A percentile compares a stretch with the other conserved stretches of the same genome.
Conservation (phyloP, 2,888 invertebrate species). For the Empis stercorea region DNA sequence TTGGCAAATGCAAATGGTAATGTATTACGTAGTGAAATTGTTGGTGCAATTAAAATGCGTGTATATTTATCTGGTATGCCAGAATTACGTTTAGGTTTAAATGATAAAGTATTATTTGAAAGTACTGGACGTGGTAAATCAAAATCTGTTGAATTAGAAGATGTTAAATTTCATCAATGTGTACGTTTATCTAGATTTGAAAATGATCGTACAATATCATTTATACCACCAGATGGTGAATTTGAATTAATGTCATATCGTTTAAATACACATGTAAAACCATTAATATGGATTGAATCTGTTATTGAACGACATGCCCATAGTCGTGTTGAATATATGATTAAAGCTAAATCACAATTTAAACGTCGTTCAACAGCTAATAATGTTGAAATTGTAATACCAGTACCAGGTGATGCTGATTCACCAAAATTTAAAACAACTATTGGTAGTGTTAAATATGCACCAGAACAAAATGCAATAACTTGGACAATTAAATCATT, state of each 20-base stretch:
- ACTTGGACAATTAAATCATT: constrained; percentile 97
- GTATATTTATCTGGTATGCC: constrained; percentile 98
- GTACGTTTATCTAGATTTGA: constrained; percentile 93
- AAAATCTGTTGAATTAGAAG: constrained; percentile 95
- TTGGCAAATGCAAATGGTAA: constrained; percentile 93
- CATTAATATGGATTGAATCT: constrained; percentile 97
- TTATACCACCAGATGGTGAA: constrained; percentile 98
- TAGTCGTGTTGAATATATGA: constrained; percentile 97
- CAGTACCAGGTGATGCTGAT: constrained; percentile 93
- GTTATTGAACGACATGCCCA: constrained; percentile 96
- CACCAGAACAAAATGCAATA: constrained; percentile 91
- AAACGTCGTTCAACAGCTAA: constrained; percentile 96
- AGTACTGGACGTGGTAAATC: constrained; percentile 95
- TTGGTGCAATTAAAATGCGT: constrained; percentile 97
- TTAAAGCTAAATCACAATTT: constrained; percentile 97
- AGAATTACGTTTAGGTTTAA: constrained; percentile 86
- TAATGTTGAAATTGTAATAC: constrained; percentile 95
- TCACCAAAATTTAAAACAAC: constrained; percentile 97
- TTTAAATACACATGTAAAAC: constrained; percentile 92
- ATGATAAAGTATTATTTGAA: constrained; percentile 96
- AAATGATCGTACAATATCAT: constrained; percentile 95
- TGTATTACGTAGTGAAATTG: constrained; percentile 93
- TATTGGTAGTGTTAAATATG: constrained; percentile 93
- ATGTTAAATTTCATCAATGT: constrained; percentile 98
- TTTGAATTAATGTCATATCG: constrained; percentile 98